These are phyloP conservation scores for Pelmatolapia mariae DNA, from an alignment of 2,113 vertebrate genomes.

Conservation along the genomic window DNA sequence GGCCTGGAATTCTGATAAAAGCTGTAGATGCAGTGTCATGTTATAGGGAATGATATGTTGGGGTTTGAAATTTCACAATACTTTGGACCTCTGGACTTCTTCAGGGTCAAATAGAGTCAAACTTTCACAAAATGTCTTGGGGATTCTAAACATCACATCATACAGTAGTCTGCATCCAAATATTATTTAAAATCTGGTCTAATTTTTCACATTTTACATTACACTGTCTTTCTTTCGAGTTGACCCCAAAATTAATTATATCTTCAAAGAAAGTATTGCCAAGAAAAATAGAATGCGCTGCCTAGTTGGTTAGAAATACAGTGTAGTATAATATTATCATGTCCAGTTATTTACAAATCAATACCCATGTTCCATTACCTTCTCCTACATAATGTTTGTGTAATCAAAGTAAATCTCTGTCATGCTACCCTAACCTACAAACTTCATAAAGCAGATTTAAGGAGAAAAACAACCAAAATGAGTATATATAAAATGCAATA, in stretches of 20 bases:
- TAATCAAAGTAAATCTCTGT: background rate
- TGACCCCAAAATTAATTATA: background rate
- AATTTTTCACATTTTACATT: background rate
- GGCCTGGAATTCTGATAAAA: background rate
- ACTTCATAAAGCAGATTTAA: background rate
- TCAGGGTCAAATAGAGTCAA: background rate
- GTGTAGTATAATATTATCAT: background rate
- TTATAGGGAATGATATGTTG: background rate
- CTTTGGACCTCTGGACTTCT: background rate
- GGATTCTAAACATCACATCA: background rate
- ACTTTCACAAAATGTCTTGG: background rate
- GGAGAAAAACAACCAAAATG: background rate
- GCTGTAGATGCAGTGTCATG: background rate
- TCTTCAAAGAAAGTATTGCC: background rate
- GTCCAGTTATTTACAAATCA: background rate
- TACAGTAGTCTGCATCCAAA: background rate
- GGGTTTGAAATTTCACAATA: background rate
- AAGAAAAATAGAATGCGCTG: rapidly evolving
- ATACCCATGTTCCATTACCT: background rate
- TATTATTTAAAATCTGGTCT: background rate
- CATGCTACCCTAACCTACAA: background rate
- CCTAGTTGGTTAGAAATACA: background rate
- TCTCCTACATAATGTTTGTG: background rate
- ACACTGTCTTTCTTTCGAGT: background rate
- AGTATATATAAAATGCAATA: background rate